Conservation (phyloP, 2,888 invertebrate species). For the Reticulitermes lucifugus region DNA sequence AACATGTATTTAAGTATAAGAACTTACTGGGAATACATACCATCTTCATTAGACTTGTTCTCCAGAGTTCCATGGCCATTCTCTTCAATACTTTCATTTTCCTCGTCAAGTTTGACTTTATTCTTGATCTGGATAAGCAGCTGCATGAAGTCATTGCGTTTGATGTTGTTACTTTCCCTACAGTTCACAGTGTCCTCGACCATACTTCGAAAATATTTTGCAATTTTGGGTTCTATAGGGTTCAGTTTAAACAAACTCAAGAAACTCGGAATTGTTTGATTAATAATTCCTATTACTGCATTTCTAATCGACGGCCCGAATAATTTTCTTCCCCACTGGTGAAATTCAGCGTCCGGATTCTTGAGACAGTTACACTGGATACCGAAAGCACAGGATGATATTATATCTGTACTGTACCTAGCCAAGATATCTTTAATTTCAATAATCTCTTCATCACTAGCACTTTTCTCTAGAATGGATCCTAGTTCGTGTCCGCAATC, state of each 20-base stretch:
- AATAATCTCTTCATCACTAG: constrained; percentile 37
- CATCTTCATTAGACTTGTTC: background rate
- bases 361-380: constrained; percentile 60
- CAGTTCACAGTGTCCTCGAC: constrained; percentile 60
- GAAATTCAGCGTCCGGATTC: constrained; percentile 60
- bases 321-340: constrained; percentile 57
- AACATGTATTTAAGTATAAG: too few species aligned
- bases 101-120: background rate
- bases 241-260: background rate
- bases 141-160: constrained; percentile 56
- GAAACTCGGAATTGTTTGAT: background rate
- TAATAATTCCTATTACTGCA: constrained; percentile 53
- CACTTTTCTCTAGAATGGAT: constrained; percentile 59
- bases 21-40: too few species aligned
- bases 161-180: constrained; percentile 55
- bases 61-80: too few species aligned
- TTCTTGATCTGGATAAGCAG: constrained; percentile 52
- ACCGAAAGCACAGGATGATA: constrained; percentile 64
- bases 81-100: too few species aligned
- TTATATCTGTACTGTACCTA: constrained; percentile 57
- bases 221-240: background rate
- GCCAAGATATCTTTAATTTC: constrained; percentile 49
- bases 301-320: constrained; percentile 57
- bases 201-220: constrained; percentile 61
- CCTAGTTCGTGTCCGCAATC: constrained; percentile 64